phyloP scores from a whole-genome alignment of 2,888 invertebrate species.

The Yponomeuta plumbellus region DNA sequence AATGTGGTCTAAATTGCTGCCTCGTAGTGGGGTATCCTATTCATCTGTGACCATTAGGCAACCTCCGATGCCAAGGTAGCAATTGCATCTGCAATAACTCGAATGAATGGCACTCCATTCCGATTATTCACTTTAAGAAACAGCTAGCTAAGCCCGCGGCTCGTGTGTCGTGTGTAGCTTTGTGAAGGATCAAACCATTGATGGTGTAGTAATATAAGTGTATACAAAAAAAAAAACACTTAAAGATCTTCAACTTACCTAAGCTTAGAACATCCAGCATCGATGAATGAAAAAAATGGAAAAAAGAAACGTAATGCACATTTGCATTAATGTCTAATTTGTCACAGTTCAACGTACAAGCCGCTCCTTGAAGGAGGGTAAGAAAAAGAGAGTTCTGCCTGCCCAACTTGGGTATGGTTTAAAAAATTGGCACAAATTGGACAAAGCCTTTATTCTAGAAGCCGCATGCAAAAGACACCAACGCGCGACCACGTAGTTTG shows the following conservation, averaged over 20 bases:
- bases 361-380: neutral
- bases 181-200: neutral
- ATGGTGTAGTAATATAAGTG: neutral
- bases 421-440: too few species aligned
- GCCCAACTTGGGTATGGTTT: too few species aligned
- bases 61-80: neutral
- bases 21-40: neutral
- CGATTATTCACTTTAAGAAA: neutral
- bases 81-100: neutral
- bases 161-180: neutral
- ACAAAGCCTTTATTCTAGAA: too few species aligned
- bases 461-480: constrained; percentile 9
- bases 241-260: too few species aligned
- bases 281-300: too few species aligned
- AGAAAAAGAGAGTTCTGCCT: too few species aligned
- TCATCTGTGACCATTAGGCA: neutral
- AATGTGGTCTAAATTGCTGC: neutral
- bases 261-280: too few species aligned
- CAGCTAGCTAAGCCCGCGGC: neutral
- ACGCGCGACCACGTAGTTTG: neutral
- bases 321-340: too few species aligned
- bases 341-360: neutral
- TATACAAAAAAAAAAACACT: too few species aligned
- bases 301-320: too few species aligned
- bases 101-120: neutral